Conservation (phyloP, 2,797 vertebrate species). For the Eulemur mongoz region DNA sequence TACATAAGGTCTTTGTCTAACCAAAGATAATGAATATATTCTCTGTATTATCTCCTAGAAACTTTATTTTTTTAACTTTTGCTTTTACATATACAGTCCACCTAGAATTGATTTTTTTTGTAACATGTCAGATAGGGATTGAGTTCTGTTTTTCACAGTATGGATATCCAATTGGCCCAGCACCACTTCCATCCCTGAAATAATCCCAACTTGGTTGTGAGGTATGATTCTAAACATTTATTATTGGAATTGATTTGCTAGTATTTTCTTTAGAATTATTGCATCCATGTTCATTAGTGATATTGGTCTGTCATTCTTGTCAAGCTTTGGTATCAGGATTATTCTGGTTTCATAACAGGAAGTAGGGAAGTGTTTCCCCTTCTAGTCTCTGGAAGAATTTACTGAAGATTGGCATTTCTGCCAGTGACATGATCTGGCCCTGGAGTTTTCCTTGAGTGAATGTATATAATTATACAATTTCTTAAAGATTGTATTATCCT, state of each 20-base stretch:
- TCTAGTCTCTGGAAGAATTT: neutral
- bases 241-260: neutral
- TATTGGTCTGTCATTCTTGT: neutral
- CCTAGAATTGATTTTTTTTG: neutral
- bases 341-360: constrained; percentile 12
- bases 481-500: neutral
- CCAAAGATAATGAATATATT: neutral
- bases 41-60: neutral
- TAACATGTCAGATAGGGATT: neutral
- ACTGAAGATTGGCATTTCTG: neutral
- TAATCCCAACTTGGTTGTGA: neutral
- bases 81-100: neutral
- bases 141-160: neutral
- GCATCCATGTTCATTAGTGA: neutral
- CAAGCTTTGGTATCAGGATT: neutral
- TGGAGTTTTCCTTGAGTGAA: neutral
- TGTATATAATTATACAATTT: neutral
- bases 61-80: neutral
- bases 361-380: neutral
- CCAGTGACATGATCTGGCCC: neutral
- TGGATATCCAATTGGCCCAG: neutral
- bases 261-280: neutral
- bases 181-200: neutral
- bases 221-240: neutral
- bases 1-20: neutral